These are phyloP conservation scores for Rambutsinella grinnellia DNA, from an alignment of 2,888 invertebrate species.

Conservation along the genomic window DNA sequence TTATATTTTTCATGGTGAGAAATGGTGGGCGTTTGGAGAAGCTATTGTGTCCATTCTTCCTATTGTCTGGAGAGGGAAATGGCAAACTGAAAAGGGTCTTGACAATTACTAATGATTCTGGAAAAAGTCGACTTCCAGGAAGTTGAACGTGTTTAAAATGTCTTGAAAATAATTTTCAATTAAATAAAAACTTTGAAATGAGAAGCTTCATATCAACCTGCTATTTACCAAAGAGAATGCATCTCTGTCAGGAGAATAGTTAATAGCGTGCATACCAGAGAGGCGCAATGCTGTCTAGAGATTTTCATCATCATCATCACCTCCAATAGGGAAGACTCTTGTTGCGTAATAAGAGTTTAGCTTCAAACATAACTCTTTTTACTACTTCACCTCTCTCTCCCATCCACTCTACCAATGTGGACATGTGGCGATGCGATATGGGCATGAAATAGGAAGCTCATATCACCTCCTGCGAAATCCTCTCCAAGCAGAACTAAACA, in stretches of 20 bases:
- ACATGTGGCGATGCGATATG: no score
- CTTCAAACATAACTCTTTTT: no score
- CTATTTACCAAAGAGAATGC: no score
- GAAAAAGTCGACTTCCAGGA: constrained; percentile 40
- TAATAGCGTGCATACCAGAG: constrained; percentile 60
- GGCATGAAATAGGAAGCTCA: no score
- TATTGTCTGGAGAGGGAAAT: background rate
- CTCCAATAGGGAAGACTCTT: background rate
- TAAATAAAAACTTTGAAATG: no score
- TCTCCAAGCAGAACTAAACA: no score
- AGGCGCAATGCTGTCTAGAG: constrained; percentile 66
- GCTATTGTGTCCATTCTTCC: background rate
- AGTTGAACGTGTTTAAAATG: background rate
- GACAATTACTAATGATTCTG: constrained; percentile 50
- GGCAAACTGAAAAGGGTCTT: constrained; percentile 34
- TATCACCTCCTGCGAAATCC: no score
- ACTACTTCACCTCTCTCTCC: no score
- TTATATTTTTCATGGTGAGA: background rate
- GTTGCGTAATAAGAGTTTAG: no score
- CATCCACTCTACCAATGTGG: background rate
- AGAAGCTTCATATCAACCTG: no score
- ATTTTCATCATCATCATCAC: constrained; percentile 30
- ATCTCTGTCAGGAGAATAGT: no score
- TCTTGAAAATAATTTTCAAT: no score
- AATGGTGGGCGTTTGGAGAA: background rate